phyloP scores from a whole-genome alignment of 2,888 invertebrate genomes.

The Ypsolopha scabrella region DNA sequence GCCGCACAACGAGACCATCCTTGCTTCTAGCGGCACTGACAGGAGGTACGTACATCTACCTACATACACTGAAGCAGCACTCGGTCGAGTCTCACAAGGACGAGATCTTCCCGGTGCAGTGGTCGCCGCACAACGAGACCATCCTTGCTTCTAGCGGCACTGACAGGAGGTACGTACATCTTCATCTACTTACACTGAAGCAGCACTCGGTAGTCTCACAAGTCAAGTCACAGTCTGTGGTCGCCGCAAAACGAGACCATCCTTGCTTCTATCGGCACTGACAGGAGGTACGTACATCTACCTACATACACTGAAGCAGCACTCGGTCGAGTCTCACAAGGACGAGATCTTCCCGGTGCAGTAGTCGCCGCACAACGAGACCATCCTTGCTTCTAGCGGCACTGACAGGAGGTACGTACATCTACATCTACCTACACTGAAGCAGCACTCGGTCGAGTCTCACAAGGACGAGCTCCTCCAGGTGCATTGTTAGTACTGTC shows the following conservation, averaged over 20 bases:
- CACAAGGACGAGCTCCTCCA: neutral
- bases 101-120: slow-evolving; percentile 99
- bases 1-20: slow-evolving; percentile 99
- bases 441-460: neutral
- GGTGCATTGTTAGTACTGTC: neutral
- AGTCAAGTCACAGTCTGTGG: too few species aligned
- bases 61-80: slow-evolving; percentile 96
- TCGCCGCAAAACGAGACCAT: slow-evolving; percentile 96
- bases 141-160: slow-evolving; percentile 99
- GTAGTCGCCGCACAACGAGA: slow-evolving; percentile 99
- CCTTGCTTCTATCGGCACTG: slow-evolving; percentile 77
- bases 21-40: slow-evolving; percentile 98
- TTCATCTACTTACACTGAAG: neutral
- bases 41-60: slow-evolving; percentile 82
- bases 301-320: neutral
- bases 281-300: slow-evolving; percentile 80
- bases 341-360: slow-evolving; percentile 99
- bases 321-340: neutral
- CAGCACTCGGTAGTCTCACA: too few species aligned
- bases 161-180: slow-evolving; percentile 74
- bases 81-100: slow-evolving; percentile 99
- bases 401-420: slow-evolving; percentile 91
- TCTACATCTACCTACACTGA: neutral
- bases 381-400: slow-evolving; percentile 97
- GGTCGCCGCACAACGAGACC: slow-evolving; percentile 99